Evolutionary conservation across 2,113 vertebrate genomes (phyloP).

Genomic region (Atractosteus spatula): DNA sequence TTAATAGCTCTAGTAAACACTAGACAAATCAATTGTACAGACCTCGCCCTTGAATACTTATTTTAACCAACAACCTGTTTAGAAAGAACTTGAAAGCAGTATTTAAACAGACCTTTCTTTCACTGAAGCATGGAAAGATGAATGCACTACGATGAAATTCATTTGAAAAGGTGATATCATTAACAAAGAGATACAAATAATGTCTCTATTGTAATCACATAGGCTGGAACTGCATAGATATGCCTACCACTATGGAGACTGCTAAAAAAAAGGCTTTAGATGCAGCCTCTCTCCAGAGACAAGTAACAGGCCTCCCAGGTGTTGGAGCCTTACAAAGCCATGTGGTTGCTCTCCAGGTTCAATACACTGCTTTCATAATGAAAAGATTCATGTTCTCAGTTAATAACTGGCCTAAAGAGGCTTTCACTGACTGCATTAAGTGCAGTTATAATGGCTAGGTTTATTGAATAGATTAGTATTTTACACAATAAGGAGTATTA

Average conservation of each 20-base stretch:
- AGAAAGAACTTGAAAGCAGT: too few species aligned
- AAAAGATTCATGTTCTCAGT: constrained; percentile 45
- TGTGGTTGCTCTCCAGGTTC: constrained; percentile 40
- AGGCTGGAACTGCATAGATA: constrained; percentile 23
- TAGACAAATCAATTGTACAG: too few species aligned
- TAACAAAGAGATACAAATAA: not conserved
- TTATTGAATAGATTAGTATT: constrained; percentile 45
- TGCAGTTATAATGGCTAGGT: constrained; percentile 32
- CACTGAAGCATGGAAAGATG: too few species aligned
- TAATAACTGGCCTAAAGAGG: constrained; percentile 52
- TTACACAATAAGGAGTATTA: constrained; percentile 19
- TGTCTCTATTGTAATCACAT: not conserved
- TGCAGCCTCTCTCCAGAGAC: constrained; percentile 32
- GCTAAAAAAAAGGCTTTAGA: constrained; percentile 35
- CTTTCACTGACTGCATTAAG: constrained; percentile 55
- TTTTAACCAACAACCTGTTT: too few species aligned
- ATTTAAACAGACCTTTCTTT: too few species aligned
- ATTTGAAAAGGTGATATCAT: not conserved
- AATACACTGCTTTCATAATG: constrained; percentile 43
- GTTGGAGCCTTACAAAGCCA: constrained; percentile 27
- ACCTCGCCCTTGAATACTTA: too few species aligned
- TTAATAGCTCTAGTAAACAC: too few species aligned
- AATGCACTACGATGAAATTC: too few species aligned
- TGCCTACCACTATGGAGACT: constrained; percentile 18
- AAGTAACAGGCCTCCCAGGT: constrained; percentile 44